These are phyloP conservation scores for Maconellicoccus hirsutus DNA, from an alignment of 1,140 invertebrate species.

Conservation along the genomic window DNA sequence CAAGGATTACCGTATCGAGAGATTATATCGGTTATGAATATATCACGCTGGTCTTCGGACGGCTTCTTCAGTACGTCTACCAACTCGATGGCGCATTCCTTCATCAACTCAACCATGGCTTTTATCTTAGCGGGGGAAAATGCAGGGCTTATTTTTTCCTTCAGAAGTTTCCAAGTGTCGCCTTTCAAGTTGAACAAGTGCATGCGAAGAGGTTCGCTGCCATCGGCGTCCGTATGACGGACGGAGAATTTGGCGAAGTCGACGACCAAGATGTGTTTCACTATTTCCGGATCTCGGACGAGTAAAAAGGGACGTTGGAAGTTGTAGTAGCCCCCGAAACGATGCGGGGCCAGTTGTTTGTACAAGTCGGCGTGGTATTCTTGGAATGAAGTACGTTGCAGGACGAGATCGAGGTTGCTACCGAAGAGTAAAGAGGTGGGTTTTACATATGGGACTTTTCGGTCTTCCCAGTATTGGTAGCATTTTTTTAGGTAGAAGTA, in stretches of 20 bases:
- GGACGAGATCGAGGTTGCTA: not conserved
- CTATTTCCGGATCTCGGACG: constrained; percentile 35
- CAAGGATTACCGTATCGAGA: constrained; percentile 15
- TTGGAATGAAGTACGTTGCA: constrained; percentile 1
- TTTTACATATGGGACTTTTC: constrained; percentile 8
- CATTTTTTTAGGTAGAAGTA: constrained; percentile 6
- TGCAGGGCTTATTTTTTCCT: constrained; percentile 33
- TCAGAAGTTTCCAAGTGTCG: constrained; percentile 34
- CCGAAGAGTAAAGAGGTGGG: not conserved
- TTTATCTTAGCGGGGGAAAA: constrained; percentile 32
- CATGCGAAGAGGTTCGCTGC: constrained; percentile 29
- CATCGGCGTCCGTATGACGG: constrained; percentile 28
- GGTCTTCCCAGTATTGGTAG: constrained; percentile 6
- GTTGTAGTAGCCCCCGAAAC: constrained; percentile 28
- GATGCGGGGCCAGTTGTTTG: constrained; percentile 24
- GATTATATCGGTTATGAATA: not conserved
- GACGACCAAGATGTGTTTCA: constrained; percentile 33
- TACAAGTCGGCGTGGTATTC: constrained; percentile 29
- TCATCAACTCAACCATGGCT: constrained; percentile 30
- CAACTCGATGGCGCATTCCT: constrained; percentile 27
- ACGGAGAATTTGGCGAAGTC: constrained; percentile 34
- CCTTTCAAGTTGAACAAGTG: constrained; percentile 32
- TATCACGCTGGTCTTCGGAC: not conserved
- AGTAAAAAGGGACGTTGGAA: constrained; percentile 28
- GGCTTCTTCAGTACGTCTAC: constrained; percentile 19